Percentiles rank a stretch among this genome's conserved stretches.
Conservation (phyloP, 37 sponge, comb jelly and placozoan species). For the Ianthella basta region DNA sequence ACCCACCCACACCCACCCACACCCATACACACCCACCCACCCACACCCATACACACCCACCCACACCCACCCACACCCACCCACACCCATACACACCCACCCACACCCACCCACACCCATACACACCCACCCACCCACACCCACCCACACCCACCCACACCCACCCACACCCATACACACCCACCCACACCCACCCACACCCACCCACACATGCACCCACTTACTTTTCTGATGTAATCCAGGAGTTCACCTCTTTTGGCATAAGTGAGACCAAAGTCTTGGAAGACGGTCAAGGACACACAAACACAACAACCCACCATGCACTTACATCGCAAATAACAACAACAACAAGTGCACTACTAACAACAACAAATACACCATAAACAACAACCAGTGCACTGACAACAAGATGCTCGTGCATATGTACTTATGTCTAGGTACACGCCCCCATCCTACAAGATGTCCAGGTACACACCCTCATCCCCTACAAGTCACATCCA, state of each 20-base stretch:
- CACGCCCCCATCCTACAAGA: no score
- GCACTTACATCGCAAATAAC: background rate
- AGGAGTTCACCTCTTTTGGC: slow-evolving; percentile 89
- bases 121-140: background rate
- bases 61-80: no score
- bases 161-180: no score
- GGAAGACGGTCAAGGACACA: background rate
- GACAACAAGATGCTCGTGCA: no score
- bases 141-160: background rate
- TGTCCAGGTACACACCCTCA: no score
- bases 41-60: background rate
- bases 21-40: background rate
- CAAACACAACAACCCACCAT: background rate
- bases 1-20: no score
- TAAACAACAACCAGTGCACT: no score
- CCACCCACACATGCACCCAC: slow-evolving; percentile 16
- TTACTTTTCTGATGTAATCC: slow-evolving; percentile 84
- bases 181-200: background rate
- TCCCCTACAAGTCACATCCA: no score
- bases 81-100: background rate
- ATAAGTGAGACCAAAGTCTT: slow-evolving; percentile 92
- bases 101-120: background rate
- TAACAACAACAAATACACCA: no score
- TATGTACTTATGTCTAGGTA: no score
- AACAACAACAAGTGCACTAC: background rate